Evolutionary conservation across 2,797 vertebrate species (phyloP).

Genomic region (Sandelia bainsii): DNA sequence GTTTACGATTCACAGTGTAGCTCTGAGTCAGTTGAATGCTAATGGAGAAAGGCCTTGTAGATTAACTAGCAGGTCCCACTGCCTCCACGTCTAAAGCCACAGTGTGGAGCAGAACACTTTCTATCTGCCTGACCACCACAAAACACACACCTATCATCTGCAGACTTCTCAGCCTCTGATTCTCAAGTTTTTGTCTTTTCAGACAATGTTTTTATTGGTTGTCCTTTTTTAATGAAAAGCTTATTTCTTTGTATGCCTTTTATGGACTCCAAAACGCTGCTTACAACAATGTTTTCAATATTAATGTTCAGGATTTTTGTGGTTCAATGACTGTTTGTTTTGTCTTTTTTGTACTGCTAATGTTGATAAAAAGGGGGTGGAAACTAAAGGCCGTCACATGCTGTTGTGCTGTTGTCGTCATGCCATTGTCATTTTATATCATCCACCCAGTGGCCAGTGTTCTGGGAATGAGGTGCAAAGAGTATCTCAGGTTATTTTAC

Average conservation of each 20-base stretch:
- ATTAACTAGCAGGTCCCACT: slow-evolving; percentile 67
- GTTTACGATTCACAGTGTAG: slow-evolving; percentile 43
- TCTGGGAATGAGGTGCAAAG: slow-evolving; percentile 89
- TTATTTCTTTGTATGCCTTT: slow-evolving; percentile 80
- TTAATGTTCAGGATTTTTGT: slow-evolving; percentile 83
- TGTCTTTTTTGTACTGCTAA: slow-evolving; percentile 76
- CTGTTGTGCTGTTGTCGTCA: slow-evolving; percentile 81
- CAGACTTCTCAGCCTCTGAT: slow-evolving; percentile 62
- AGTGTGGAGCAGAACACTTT: slow-evolving; percentile 70
- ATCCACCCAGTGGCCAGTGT: slow-evolving; percentile 82
- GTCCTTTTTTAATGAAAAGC: slow-evolving; percentile 68
- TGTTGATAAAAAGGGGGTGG: slow-evolving; percentile 68
- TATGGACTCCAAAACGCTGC: slow-evolving; percentile 81
- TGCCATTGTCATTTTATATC: slow-evolving; percentile 71
- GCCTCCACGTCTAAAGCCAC: slow-evolving; percentile 73
- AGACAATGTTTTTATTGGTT: slow-evolving; percentile 57
- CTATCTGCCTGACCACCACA: slow-evolving; percentile 62
- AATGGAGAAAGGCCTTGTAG: slow-evolving; percentile 62
- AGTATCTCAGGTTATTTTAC: slow-evolving; percentile 90
- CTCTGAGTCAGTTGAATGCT: slow-evolving; percentile 39
- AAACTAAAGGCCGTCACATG: slow-evolving; percentile 77
- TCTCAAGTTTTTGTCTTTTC: slow-evolving; percentile 48
- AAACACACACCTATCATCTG: slow-evolving; percentile 59
- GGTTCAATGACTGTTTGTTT: slow-evolving; percentile 82
- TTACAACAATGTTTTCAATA: slow-evolving; percentile 81